These are phyloP conservation scores for Eupithecia pulchellata DNA, from an alignment of 2,888 invertebrate species.

Conservation along the genomic window DNA sequence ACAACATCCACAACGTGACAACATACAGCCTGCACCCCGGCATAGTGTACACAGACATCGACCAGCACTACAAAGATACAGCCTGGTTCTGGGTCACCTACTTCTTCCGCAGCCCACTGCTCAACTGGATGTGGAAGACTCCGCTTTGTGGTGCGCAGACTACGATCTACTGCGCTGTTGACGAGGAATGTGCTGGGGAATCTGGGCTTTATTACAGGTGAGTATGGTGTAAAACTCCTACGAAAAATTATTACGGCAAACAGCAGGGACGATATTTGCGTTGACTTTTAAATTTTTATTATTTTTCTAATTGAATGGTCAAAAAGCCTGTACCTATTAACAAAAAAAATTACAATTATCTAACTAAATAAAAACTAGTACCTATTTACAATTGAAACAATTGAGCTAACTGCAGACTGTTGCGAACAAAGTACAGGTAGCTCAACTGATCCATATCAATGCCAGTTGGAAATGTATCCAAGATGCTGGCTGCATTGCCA, in stretches of 20 bases:
- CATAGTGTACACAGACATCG: conserved; percentile 84
- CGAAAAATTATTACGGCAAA: background rate
- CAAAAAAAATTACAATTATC: too few species aligned
- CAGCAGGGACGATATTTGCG: background rate
- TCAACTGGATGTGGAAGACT: conserved; percentile 70
- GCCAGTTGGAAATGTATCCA: too few species aligned
- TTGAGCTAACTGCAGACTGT: too few species aligned
- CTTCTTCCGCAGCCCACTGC: conserved; percentile 48
- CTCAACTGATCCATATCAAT: too few species aligned
- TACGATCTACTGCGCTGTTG: conserved; percentile 86
- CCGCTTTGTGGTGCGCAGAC: conserved; percentile 88
- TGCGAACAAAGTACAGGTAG: too few species aligned
- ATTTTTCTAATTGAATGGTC: too few species aligned
- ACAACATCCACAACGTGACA: conserved; percentile 66
- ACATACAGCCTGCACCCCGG: conserved; percentile 85
- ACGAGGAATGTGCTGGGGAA: conserved; percentile 80
- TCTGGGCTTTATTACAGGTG: conserved; percentile 76
- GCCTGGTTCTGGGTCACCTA: conserved; percentile 42
- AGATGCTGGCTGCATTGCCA: too few species aligned
- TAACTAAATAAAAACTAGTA: too few species aligned
- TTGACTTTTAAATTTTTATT: too few species aligned
- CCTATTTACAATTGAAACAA: too few species aligned
- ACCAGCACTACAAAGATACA: conserved; percentile 72
- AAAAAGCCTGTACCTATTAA: too few species aligned
- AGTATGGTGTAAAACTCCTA: conserved; percentile 25